phyloP scores from a whole-genome alignment of 2,888 invertebrate genomes.

The Cacoxenus indagator region DNA sequence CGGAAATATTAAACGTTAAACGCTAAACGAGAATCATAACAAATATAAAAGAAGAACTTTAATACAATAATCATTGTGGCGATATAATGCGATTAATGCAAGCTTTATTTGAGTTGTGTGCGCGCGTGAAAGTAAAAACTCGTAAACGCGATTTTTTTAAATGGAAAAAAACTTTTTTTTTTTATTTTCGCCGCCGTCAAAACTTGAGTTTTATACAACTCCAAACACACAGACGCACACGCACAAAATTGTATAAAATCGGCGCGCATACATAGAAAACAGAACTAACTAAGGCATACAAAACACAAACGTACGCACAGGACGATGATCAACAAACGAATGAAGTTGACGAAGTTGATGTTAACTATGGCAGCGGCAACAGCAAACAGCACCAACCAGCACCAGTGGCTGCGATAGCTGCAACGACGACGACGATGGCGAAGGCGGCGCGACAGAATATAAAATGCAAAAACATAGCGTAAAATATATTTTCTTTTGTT shows the following conservation, averaged over 20 bases:
- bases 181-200: neutral
- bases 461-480: conserved; percentile 2
- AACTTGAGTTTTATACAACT: neutral
- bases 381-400: neutral
- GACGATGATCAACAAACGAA: conserved; percentile 18
- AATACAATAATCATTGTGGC: too few species aligned
- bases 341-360: conserved; percentile 10
- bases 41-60: neutral
- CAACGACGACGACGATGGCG: neutral
- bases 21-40: neutral
- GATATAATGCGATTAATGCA: too few species aligned
- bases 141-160: too few species aligned
- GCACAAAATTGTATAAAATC: conserved; percentile 21
- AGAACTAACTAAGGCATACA: conserved; percentile 25
- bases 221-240: conserved; percentile 32
- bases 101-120: too few species aligned
- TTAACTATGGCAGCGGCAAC: neutral
- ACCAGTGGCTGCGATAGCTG: neutral
- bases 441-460: neutral
- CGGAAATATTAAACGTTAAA: neutral
- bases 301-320: conserved; percentile 4
- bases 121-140: too few species aligned
- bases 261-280: conserved; percentile 22
- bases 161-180: neutral
- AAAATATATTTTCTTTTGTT: neutral